These are phyloP conservation scores for Melanchra persicariae DNA, from an alignment of 2,888 invertebrate species.

Conservation along the genomic window DNA sequence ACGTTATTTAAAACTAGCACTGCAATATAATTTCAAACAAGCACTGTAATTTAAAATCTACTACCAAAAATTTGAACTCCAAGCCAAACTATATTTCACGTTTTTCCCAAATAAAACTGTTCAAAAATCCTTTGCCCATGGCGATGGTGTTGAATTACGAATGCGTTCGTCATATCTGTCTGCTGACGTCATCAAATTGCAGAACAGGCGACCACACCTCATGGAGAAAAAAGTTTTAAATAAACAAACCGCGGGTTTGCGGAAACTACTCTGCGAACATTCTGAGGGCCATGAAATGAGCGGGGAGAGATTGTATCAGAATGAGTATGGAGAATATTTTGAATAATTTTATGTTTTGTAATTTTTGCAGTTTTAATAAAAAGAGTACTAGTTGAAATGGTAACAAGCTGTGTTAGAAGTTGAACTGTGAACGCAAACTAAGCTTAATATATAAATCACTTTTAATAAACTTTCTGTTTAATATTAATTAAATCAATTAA, in stretches of 20 bases:
- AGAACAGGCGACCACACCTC: constrained; percentile 78
- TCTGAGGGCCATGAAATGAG: constrained; percentile 67
- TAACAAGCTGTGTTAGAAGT: no score
- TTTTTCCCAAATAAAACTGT: constrained; percentile 9
- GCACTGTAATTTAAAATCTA: no score
- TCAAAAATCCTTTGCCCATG: constrained; percentile 19
- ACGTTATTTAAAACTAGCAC: not conserved
- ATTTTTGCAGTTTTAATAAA: not conserved
- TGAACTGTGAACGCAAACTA: no score
- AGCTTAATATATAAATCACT: no score
- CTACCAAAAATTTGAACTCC: not conserved
- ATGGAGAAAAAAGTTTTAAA: constrained; percentile 82
- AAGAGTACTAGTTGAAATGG: no score
- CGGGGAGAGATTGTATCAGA: constrained; percentile 1
- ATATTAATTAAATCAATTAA: no score
- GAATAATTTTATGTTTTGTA: not conserved
- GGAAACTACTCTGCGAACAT: constrained; percentile 76
- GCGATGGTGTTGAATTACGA: constrained; percentile 53
- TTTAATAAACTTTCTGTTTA: no score
- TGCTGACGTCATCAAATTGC: constrained; percentile 76
- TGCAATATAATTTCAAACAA: no score
- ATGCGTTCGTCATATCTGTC: constrained; percentile 65
- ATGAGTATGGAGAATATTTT: not conserved
- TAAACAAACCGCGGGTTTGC: constrained; percentile 80
- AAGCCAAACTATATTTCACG: not conserved